Evolutionary conservation across 2,113 vertebrate genomes (phyloP), one percentile per base, ranked within the genome.

Genomic region (Malurus elegans): DNA sequence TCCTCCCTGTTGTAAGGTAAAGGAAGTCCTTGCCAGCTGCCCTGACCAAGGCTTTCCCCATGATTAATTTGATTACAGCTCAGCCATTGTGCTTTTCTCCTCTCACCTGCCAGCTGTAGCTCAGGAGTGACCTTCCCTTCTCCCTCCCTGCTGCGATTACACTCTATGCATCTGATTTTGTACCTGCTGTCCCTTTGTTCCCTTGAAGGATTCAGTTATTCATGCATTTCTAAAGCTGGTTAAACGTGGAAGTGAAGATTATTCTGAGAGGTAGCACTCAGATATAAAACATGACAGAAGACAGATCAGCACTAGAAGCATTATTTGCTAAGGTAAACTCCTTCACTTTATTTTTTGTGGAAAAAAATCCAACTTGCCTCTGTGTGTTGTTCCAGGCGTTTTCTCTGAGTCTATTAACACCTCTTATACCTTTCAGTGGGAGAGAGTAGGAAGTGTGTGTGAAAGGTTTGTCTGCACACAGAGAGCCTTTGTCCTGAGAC

Each of bases 401-500:
- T 90, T 90, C 50, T 58, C 47, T 65, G 14, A 4, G 26, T 90
- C 36, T 67, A 1, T 85, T 90, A 94, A 93, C 74, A 88, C 57
- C 70, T 94, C 28, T 86, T 90, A 38, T 2, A 36, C 19, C 24
- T 89, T 84, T 81, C 79, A 80, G 67, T 67, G 67, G 60, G 38
- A 64, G 79, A 74, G 47, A 44, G 28, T 50, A 54, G 79, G 32
- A 62, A 51, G 32, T 50, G 7, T 47, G 17, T 82, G 6, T 58
- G 80, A 70, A 56, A 85, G 54, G 15, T 78, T 31, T 66, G 60
- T 87, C 78, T 85, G 1, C 44, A 34, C 18, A 83, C 34, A 92
- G 75, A 56, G 31, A 32, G 56, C 61, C 67, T 96, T 95, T 95
- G 76, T 92, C 86, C 69, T 25, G n/a, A 72, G 74, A 88, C 75